Evolutionary conservation across 2,888 invertebrate genomes (phyloP), one percentile per base, ranked within the genome.

Genomic region (Oscheius sp.): DNA sequence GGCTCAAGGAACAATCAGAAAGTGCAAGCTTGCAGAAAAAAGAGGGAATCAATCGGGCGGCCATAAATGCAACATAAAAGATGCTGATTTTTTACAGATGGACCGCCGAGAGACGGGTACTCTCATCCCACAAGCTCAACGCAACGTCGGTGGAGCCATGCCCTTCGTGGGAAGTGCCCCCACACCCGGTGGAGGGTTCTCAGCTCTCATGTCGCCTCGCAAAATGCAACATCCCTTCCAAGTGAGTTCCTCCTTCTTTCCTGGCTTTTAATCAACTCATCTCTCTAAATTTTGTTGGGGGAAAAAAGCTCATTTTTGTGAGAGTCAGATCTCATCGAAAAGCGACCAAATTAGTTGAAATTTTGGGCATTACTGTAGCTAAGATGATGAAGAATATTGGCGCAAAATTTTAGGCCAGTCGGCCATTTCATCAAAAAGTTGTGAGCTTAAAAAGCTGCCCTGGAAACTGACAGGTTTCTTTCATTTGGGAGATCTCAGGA

Each of bases 211-310:
- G 42, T 55, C 55, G 25, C 66, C 66, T 4, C 20, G 66, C 8
- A 66, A 66, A 29, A 66, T 66, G 66, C 66, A 66, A 39, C 66
- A 66, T 12, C 66, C 66, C 31, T 66, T 66, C 66, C 66, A 66
- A 46, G 66, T 66, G 5, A 20, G 34, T 34, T 33, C 5, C 23
- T 34, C 34, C 34, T 2, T 55, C 29, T 27, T 27, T n/a, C n/a
- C n/a, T n/a, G n/a, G n/a, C n/a, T n/a, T n/a, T n/a, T n/a, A n/a
- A n/a, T 42, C n/a, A 37, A 37, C n/a, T n/a, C n/a, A n/a, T n/a
- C n/a, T n/a, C n/a, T n/a, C n/a, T n/a, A n/a, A n/a, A n/a, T n/a
- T n/a, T n/a, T 42, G 42, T 4, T 42, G 42, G 42, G 12, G 42
- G 15, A 42, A 17, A 42, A n/a, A 42, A 42, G 17, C 42, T 42